These are phyloP conservation scores for Nestor notabilis DNA, from an alignment of 2,113 vertebrate genomes.

Conservation along the genomic window DNA sequence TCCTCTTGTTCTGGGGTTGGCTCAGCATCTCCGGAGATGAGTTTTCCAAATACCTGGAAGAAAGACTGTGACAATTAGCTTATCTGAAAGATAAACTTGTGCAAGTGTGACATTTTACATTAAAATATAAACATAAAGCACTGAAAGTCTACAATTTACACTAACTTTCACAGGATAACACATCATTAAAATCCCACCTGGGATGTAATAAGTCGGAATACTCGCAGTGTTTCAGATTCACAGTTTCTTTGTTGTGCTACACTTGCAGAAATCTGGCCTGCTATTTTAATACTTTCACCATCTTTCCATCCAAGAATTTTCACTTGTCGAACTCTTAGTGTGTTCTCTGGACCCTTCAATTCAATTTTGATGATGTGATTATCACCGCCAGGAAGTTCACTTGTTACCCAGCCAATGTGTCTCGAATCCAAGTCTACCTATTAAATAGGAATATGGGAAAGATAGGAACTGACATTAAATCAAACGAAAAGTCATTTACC, in stretches of 20 bases:
- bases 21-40: slow-evolving; percentile 96
- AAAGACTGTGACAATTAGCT: not conserved
- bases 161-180: not conserved
- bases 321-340: slow-evolving; percentile 95
- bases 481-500: not conserved
- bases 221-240: slow-evolving; percentile 93
- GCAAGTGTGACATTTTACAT: not conserved
- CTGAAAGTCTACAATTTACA: not conserved
- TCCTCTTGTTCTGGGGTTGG: slow-evolving; percentile 98
- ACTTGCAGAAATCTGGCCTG: slow-evolving; percentile 93
- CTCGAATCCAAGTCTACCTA: slow-evolving; percentile 96
- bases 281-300: slow-evolving; percentile 94
- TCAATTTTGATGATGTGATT: slow-evolving; percentile 97
- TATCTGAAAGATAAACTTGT: not conserved
- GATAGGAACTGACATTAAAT: not conserved
- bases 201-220: slow-evolving; percentile 97
- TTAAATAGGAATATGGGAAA: slow-evolving; percentile 45
- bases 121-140: not conserved
- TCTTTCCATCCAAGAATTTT: slow-evolving; percentile 98
- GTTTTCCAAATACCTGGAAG: slow-evolving; percentile 94
- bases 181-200: slow-evolving; percentile 80
- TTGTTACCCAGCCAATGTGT: slow-evolving; percentile 98
- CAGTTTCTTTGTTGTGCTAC: slow-evolving; percentile 97
- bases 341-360: slow-evolving; percentile 97
- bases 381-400: slow-evolving; percentile 94